Base-by-base conservation (phyloP, 2,113 vertebrate species). In the Garra rufa region DNA sequence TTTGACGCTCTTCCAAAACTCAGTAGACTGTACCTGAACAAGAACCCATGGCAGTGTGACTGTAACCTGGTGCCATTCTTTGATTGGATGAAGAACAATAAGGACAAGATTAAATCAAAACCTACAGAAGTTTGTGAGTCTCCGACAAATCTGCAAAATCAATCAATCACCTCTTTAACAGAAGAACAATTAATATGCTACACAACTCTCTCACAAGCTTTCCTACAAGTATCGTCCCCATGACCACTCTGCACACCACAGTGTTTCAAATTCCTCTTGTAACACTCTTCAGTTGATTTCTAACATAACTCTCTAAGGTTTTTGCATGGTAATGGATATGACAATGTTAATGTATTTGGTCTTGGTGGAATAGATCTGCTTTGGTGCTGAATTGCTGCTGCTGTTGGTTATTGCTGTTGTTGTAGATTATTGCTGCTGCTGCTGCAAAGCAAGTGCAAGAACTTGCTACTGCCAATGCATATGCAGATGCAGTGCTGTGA, bases 11-110 rank as follows among this genome's bases (percentile, higher is more conserved):
- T 94, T 38, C 57, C 59, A 8, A 92, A 92, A 61, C 91, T 96
- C 14, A 88, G 0, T 24, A 92, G 90, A 1, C 59, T 95, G 26
- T 85, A 91, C 81, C 92, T 97, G 3, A 90, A 87, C n/a, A 81
- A 87, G 17, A 98, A 97, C 61, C 92, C 93, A 0, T 97, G 96
- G 96, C 75, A 71, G 17, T 97, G 96, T 89, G 96, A 97, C 91
- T 97, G 96, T 50, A 91, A 89, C n/a, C 90, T 97, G 43, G 73
- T 87, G 28, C 28, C 82, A 19, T 88, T 96, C 34, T 89, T 91
- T 57, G 17, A 6, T 1, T 95, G 94, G 94, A 88, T 95, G 44
- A 90, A 80, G 10, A 11, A 0, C 3, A 94, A 93, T 73, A 3
- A 59, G 6, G 13, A n/a, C 0, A 95, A 90, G 43, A 84, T 93